Evolutionary conservation across 2,888 invertebrate genomes (phyloP).

Genomic region (Oscheius sp.): DNA sequence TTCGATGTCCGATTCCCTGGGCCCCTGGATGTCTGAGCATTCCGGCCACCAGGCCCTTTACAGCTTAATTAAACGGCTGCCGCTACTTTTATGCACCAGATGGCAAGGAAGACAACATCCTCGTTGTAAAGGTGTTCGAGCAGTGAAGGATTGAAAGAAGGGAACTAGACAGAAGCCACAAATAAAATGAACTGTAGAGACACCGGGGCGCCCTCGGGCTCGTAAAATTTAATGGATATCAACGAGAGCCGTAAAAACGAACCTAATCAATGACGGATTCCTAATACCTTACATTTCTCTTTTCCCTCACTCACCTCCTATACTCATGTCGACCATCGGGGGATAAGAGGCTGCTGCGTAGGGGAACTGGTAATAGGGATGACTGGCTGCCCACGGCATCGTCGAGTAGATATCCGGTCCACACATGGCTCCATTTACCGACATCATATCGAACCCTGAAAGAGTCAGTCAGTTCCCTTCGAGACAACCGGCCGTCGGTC

Average conservation of each 20-base stretch:
- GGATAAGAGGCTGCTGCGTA: constrained; percentile 5
- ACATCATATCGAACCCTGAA: constrained; percentile 51
- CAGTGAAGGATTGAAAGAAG: neutral
- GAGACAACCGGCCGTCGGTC: neutral
- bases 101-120: neutral
- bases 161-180: neutral
- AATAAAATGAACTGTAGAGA: constrained; percentile 14
- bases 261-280: constrained; percentile 6
- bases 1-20: neutral
- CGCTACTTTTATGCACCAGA: constrained; percentile 26
- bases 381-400: constrained; percentile 15
- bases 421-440: constrained; percentile 35
- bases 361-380: constrained; percentile 13
- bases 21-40: constrained; percentile 2
- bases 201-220: neutral
- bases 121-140: constrained; percentile 16
- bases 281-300: neutral
- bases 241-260: constrained; percentile 20
- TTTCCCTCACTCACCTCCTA: constrained; percentile 26
- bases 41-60: constrained; percentile 19
- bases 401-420: constrained; percentile 38
- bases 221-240: constrained; percentile 26
- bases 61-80: constrained; percentile 27
- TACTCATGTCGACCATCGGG: constrained; percentile 29
- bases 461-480: neutral